Percentiles rank a stretch among this genome's conserved stretches.
Conservation (phyloP, 2,113 vertebrate species). For the Pelusios castaneus region DNA sequence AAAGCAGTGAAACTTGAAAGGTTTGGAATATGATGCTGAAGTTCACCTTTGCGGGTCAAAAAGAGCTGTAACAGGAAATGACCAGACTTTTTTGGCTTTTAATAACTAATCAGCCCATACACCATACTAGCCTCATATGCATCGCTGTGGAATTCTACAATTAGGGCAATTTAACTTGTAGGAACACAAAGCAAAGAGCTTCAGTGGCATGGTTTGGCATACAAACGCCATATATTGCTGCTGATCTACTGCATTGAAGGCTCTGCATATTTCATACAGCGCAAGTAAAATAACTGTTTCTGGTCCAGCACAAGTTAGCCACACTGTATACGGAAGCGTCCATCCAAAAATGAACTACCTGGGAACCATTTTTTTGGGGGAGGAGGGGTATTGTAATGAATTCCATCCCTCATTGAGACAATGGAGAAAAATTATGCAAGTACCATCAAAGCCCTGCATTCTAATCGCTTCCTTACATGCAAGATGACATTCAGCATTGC, state of each 20-base stretch:
- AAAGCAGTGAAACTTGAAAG: conserved; percentile 51
- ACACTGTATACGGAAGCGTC: not conserved
- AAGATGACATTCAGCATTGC: not conserved
- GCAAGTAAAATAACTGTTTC: not conserved
- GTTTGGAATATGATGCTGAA: not conserved
- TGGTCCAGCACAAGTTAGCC: conserved; percentile 15
- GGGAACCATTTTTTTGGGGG: not conserved
- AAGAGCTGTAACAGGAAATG: not conserved
- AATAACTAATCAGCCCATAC: not conserved
- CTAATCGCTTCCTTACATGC: conserved; percentile 31
- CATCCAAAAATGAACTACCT: conserved; percentile 12
- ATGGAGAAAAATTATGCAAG: not conserved
- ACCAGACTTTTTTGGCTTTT: not conserved
- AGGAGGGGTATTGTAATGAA: conserved; percentile 18
- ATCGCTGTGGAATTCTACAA: not conserved
- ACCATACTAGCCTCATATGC: not conserved
- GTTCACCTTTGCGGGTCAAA: conserved; percentile 26
- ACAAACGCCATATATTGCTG: not conserved
- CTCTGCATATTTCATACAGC: not conserved
- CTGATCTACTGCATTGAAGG: not conserved
- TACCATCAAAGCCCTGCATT: conserved; percentile 21
- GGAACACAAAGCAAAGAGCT: not conserved
- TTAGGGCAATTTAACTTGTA: not conserved
- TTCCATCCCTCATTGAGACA: conserved; percentile 37
- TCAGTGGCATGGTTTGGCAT: not conserved